Base-by-base conservation (phyloP, 2,113 vertebrate genomes). In the Phyllostomus hastatus region DNA sequence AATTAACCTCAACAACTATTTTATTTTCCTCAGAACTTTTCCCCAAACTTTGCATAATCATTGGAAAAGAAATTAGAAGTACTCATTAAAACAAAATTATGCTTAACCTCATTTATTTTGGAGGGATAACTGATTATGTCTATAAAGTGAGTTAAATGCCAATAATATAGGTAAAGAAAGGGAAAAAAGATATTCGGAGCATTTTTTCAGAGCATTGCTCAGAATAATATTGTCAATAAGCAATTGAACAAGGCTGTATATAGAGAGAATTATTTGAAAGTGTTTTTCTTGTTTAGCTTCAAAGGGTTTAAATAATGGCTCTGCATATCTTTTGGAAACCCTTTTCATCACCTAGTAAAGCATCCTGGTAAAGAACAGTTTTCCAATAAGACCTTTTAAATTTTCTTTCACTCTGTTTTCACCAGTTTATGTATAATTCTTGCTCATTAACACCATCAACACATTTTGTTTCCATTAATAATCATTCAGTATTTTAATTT, bases 71-170 rank as follows among this genome's bases (percentile, higher is more conserved):
- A 12, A 82, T 91, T 97, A 75, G 82, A 81, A 81, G 17, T 61
- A 72, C 76, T 81, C 61, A 88, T 91, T 90, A 88, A 97, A 86
- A 88, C 7, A 94, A 91, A 88, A 81, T 5, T 43, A 86, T 31
- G 82, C 8, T 64, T 95, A 94, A 80, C 5, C 35, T 67, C 19
- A 73, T 91, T 89, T 96, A 80, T 92, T 96, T 93, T 93, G 43
- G 69, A 89, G 2, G 22, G 24, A 70, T 91, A 92, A 96, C 91
- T 97, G 93, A 94, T 91, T 91, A 78, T 79, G 41, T 89, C 31
- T 72, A 75, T 17, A 85, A 87, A 89, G 15, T 67, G 17, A 33
- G 11, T 86, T 83, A 88, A 91, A 96, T 69, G 20, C 43, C 89
- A 94, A 86, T 86, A 59, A 73, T 66, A 61, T 59, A 17, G 5